Conservation (phyloP, 2,113 vertebrate genomes). For the Zosterops pallidus region DNA sequence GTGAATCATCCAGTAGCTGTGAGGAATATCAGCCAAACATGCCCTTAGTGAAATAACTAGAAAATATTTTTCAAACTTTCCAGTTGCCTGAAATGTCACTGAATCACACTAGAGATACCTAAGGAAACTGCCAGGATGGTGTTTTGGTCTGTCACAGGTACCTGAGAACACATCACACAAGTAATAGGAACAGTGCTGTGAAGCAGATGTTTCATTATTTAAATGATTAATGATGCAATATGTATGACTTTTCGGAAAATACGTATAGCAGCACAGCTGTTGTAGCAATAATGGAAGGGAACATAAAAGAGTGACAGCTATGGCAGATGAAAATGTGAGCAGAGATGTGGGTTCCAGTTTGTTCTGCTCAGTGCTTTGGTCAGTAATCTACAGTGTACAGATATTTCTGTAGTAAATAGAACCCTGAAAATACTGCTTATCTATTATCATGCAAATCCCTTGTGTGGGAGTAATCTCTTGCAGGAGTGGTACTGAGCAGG, state of each 20-base stretch:
- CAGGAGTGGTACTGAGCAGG: not conserved
- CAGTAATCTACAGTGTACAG: not conserved
- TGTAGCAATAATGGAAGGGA: not conserved
- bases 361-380: not conserved
- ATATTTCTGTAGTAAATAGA: conserved; percentile 22
- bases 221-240: not conserved
- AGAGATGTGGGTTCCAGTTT: not conserved
- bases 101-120: not conserved
- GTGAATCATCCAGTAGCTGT: not conserved
- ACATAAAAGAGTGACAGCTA: not conserved
- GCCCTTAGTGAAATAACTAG: not conserved
- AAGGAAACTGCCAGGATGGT: not conserved
- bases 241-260: not conserved
- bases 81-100: not conserved
- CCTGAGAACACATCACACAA: not conserved
- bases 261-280: not conserved
- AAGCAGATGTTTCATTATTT: not conserved
- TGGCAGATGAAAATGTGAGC: not conserved
- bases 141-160: not conserved
- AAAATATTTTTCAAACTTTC: not conserved
- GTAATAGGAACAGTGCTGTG: not conserved
- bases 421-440: not conserved
- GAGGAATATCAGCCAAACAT: not conserved
- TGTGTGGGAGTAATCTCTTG: not conserved
- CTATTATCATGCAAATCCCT: not conserved